Conservation (phyloP, 1,140 invertebrate species). For the Saccostrea cuccullata region DNA sequence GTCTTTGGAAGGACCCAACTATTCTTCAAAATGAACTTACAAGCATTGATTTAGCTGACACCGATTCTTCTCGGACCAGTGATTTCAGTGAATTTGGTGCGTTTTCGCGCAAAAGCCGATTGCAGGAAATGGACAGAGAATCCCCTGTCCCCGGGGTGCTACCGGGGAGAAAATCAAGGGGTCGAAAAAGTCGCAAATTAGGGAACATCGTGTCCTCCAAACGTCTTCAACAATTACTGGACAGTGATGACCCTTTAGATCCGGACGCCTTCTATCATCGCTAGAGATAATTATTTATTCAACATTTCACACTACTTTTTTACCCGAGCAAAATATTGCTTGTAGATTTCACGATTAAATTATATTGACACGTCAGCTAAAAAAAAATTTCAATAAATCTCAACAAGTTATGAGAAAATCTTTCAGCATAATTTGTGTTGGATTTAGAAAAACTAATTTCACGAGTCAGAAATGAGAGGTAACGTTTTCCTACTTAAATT, state of each 20-base stretch:
- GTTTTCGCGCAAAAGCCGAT: conserved; percentile 42
- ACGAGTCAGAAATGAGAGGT: background rate
- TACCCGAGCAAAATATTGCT: background rate
- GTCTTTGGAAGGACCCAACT: conserved; percentile 11
- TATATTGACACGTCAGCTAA: background rate
- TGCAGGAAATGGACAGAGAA: conserved; percentile 52
- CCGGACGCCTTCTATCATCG: conserved; percentile 50
- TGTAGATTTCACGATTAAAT: background rate
- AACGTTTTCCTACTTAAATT: background rate
- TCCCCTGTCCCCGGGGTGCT: conserved; percentile 52
- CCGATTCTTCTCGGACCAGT: conserved; percentile 10
- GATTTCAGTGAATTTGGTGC: conserved; percentile 38
- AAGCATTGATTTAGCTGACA: conserved; percentile 36
- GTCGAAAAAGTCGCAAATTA: conserved; percentile 43
- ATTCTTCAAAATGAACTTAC: conserved; percentile 34
- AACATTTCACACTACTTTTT: background rate
- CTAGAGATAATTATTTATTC: background rate
- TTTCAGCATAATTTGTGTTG: background rate
- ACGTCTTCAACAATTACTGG: conserved; percentile 52
- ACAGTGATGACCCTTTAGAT: conserved; percentile 51
- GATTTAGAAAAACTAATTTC: background rate
- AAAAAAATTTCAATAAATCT: background rate
- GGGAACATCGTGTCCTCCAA: conserved; percentile 55
- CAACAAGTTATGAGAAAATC: background rate
- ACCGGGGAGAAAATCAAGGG: conserved; percentile 3